Conservation (phyloP, 1,140 invertebrate genomes). For the Monochamus saltuarius region DNA sequence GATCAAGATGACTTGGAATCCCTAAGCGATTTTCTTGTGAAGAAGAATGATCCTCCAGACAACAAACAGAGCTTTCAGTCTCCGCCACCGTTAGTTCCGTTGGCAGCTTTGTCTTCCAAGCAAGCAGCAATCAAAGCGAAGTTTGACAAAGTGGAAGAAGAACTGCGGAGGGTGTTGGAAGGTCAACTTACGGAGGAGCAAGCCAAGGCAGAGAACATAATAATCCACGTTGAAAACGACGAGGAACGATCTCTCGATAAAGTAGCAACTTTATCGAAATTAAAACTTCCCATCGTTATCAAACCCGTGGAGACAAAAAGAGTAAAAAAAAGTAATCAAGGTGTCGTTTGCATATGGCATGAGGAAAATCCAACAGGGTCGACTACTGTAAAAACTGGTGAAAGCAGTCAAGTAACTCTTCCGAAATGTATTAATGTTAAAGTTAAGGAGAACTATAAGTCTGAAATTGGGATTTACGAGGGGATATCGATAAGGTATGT, state of each 20-base stretch:
- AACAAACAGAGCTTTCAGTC: conserved; percentile 4
- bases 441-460: conserved; percentile 23
- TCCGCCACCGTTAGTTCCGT: neutral
- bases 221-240: conserved; percentile 22
- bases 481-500: conserved; percentile 20
- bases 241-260: conserved; percentile 5
- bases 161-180: conserved; percentile 31
- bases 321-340: neutral
- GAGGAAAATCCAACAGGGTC: conserved; percentile 6
- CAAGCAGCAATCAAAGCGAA: neutral
- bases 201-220: conserved; percentile 22
- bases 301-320: neutral
- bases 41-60: neutral
- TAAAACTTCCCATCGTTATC: conserved; percentile 2
- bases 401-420: conserved; percentile 10
- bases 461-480: conserved; percentile 27
- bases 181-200: conserved; percentile 20
- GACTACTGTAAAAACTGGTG: neutral
- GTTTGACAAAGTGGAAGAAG: conserved; percentile 22
- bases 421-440: conserved; percentile 29
- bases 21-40: neutral
- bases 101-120: neutral
- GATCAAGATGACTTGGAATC: neutral
- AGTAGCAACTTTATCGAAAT: neutral
- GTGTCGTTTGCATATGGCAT: conserved; percentile 3